phyloP scores from a whole-genome alignment of 2,113 vertebrate genomes.

The Aphyosemion australe region DNA sequence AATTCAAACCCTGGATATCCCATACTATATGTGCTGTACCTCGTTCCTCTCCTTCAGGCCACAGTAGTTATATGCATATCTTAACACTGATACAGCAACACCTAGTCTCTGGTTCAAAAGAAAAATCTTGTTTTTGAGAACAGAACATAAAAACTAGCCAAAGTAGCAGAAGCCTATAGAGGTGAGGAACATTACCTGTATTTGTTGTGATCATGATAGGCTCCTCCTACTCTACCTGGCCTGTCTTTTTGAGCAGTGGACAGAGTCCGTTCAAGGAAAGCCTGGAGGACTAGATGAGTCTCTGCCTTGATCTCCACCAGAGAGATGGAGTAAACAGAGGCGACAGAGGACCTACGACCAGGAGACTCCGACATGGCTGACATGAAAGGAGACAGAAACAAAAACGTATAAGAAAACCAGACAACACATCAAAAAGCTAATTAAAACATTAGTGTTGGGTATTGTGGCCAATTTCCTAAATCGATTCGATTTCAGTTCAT shows the following conservation, averaged over 20 bases:
- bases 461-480: too few species aligned
- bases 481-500: too few species aligned
- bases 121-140: background rate
- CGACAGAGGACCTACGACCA: conserved; percentile 41
- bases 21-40: too few species aligned
- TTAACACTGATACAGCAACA: too few species aligned
- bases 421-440: background rate
- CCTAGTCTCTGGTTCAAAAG: too few species aligned
- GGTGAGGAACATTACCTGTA: conserved; percentile 62
- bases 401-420: background rate
- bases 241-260: conserved; percentile 45
- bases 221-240: conserved; percentile 72
- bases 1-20: too few species aligned
- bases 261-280: conserved; percentile 71
- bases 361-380: conserved; percentile 56
- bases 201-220: conserved; percentile 67
- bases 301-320: conserved; percentile 74
- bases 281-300: conserved; percentile 73
- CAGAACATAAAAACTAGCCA: background rate
- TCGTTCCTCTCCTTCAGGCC: too few species aligned
- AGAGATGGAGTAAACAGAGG: conserved; percentile 63
- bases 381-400: background rate
- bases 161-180: background rate
- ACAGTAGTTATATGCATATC: too few species aligned
- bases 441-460: too few species aligned